These are phyloP conservation scores for Ctena decussata DNA, from an alignment of 2,888 invertebrate species.

Conservation along the genomic window DNA sequence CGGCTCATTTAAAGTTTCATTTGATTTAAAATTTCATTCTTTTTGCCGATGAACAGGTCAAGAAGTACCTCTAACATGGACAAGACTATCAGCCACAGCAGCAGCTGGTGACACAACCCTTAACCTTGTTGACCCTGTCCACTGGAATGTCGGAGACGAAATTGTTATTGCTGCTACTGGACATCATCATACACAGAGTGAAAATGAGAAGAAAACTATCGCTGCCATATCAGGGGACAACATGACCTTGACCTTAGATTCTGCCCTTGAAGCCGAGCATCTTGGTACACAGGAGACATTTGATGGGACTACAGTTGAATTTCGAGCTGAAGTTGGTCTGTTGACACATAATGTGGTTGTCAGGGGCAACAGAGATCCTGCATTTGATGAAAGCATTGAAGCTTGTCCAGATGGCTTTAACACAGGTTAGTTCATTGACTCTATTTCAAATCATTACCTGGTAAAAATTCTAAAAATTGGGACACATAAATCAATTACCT, in stretches of 20 bases:
- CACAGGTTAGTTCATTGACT: slow-evolving; percentile 72
- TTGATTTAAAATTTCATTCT: too few species aligned
- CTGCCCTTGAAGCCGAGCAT: slow-evolving; percentile 75
- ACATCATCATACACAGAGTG: slow-evolving; percentile 76
- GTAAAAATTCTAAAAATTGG: too few species aligned
- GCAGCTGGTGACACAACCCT: slow-evolving; percentile 45
- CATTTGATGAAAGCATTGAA: slow-evolving; percentile 81
- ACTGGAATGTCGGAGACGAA: slow-evolving; percentile 75
- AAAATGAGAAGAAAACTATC: slow-evolving; percentile 81
- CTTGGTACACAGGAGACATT: slow-evolving; percentile 75
- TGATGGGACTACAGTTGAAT: slow-evolving; percentile 72
- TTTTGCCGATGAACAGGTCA: slow-evolving; percentile 64
- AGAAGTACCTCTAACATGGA: slow-evolving; percentile 64
- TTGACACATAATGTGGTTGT: slow-evolving; percentile 83
- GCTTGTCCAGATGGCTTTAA: slow-evolving; percentile 84
- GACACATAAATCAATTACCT: too few species aligned
- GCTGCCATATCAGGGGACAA: slow-evolving; percentile 72
- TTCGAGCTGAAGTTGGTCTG: slow-evolving; percentile 83
- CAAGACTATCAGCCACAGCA: slow-evolving; percentile 62
- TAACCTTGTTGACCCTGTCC: slow-evolving; percentile 51
- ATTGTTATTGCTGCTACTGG: slow-evolving; percentile 85
- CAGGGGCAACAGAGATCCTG: slow-evolving; percentile 76
- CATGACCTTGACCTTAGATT: slow-evolving; percentile 76
- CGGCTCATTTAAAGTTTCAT: too few species aligned
- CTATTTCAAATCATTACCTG: background rate